phyloP scores from a whole-genome alignment of 2,888 invertebrate species.

The Melanostoma mellinum region DNA sequence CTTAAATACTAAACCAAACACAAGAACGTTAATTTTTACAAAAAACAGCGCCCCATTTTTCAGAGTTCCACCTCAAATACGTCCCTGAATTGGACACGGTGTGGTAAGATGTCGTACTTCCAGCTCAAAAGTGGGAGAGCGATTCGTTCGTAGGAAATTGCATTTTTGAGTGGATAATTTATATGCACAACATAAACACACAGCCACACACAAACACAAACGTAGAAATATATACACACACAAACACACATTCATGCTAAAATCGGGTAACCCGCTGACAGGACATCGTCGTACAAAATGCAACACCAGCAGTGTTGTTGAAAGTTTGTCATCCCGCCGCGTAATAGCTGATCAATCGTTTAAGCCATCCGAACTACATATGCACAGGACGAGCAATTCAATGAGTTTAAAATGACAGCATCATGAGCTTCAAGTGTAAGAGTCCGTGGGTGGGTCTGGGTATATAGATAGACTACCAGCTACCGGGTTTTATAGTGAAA shows the following conservation, averaged over 20 bases:
- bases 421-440: slow-evolving; percentile 41
- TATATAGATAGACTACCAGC: neutral
- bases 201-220: slow-evolving; percentile 1
- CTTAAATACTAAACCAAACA: too few species aligned
- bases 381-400: slow-evolving; percentile 49
- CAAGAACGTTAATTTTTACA: too few species aligned
- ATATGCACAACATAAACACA: slow-evolving; percentile 75
- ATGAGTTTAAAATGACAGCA: slow-evolving; percentile 59
- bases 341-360: slow-evolving; percentile 72
- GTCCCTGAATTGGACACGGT: slow-evolving; percentile 4
- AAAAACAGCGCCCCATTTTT: too few species aligned
- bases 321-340: slow-evolving; percentile 70
- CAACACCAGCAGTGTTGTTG: slow-evolving; percentile 26
- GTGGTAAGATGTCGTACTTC: slow-evolving; percentile 25
- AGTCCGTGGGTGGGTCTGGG: neutral
- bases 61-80: neutral
- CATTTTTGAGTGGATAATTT: slow-evolving; percentile 78
- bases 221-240: neutral
- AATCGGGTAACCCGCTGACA: slow-evolving; percentile 20
- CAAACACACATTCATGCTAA: neutral
- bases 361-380: slow-evolving; percentile 63
- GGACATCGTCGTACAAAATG: slow-evolving; percentile 42
- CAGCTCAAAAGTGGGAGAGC: slow-evolving; percentile 19
- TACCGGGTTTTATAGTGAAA: neutral
- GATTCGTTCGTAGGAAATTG: slow-evolving; percentile 76